phyloP scores from a whole-genome alignment of 1,140 invertebrate genomes.

The Drosophila oshimai region DNA sequence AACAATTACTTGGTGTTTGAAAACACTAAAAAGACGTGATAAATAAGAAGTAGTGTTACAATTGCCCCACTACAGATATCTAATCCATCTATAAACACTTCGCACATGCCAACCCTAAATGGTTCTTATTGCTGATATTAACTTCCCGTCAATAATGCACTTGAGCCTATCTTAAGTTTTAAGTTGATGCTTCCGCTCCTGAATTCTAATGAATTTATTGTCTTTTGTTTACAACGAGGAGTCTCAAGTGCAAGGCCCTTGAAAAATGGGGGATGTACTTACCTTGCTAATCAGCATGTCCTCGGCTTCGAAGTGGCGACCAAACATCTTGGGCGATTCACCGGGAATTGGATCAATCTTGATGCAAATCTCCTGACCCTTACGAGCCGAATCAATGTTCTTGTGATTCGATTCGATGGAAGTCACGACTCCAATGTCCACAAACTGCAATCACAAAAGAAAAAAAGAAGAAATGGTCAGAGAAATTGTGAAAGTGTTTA shows the following conservation, averaged over 20 bases:
- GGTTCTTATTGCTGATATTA: neutral
- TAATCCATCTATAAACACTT: constrained; percentile 9
- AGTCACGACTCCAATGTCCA: constrained; percentile 96
- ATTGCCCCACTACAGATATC: neutral
- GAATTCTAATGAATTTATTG: constrained; percentile 20
- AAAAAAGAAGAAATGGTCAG: neutral
- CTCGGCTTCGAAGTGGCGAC: constrained; percentile 98
- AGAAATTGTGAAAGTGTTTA: constrained; percentile 30
- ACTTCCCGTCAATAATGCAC: constrained; percentile 18
- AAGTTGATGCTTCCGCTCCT: constrained; percentile 41
- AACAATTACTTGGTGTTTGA: neutral
- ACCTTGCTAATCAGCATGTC: constrained; percentile 98
- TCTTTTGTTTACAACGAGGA: neutral
- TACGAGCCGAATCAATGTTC: constrained; percentile 94
- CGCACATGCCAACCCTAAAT: neutral
- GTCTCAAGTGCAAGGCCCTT: neutral
- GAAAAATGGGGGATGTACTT: constrained; percentile 74
- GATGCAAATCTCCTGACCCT: constrained; percentile 99
- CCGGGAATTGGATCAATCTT: constrained; percentile 98
- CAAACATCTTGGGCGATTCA: constrained; percentile 98
- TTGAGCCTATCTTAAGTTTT: constrained; percentile 7
- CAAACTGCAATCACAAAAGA: constrained; percentile 88
- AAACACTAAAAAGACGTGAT: neutral
- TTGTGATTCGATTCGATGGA: constrained; percentile 96
- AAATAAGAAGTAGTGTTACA: neutral